Percentiles rank a stretch among this genome's conserved stretches.
Conservation (phyloP, 1,140 invertebrate species). For the Hypsibius dujardini region DNA sequence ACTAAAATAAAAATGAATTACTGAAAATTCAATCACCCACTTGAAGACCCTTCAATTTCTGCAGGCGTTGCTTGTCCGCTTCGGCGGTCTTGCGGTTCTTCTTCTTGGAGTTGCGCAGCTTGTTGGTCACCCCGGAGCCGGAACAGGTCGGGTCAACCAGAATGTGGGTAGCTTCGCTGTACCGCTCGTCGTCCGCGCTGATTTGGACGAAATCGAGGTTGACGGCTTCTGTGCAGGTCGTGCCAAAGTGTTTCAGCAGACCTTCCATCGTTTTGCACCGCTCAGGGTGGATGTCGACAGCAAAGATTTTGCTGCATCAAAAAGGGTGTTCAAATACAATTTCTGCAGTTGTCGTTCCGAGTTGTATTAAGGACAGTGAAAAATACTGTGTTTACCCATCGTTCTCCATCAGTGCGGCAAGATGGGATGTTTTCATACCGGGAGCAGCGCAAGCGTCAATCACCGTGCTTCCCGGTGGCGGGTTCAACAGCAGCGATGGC, state of each 20-base stretch:
- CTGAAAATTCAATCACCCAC: too few relatives aligned
- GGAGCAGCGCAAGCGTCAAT: conserved; percentile 87
- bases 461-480: conserved; percentile 46
- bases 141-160: conserved; percentile 88
- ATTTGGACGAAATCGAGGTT: conserved; percentile 53
- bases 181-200: conserved; percentile 36
- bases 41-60: conserved; percentile 49
- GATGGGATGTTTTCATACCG: conserved; percentile 80
- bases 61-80: conserved; percentile 37
- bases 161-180: conserved; percentile 62
- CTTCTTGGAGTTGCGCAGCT: conserved; percentile 10
- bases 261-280: conserved; percentile 46
- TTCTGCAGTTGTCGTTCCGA: too few relatives aligned
- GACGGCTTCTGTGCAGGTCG: conserved; percentile 45
- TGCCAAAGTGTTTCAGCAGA: conserved; percentile 44
- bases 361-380: too few relatives aligned
- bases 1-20: too few relatives aligned
- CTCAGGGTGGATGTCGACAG: conserved; percentile 53
- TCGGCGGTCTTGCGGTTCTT: conserved; percentile 17
- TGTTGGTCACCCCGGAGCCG: conserved; percentile 54
- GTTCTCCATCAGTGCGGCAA: conserved; percentile 63
- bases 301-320: conserved; percentile 48
- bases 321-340: too few relatives aligned
- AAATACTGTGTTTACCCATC: conserved; percentile 39
- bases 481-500: conserved; percentile 52